Base-by-base conservation (phyloP, 2,113 vertebrate genomes). In the Vulpes vulpes region DNA sequence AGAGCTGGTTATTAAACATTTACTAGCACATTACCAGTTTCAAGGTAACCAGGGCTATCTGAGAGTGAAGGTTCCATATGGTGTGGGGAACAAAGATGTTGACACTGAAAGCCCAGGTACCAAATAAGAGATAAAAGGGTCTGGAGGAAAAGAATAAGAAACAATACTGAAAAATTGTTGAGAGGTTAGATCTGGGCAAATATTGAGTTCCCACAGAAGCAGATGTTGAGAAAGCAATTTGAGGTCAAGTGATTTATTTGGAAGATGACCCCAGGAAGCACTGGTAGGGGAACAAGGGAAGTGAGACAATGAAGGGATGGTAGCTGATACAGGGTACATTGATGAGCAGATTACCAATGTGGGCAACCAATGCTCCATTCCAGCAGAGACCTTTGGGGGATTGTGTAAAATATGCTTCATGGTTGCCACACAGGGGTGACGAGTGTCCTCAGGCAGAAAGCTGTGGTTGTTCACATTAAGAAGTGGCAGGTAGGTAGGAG, bases 1-100 rank as follows among this genome's bases (percentile, higher is more conserved):
- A 80, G 32, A 97, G n/a, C 23, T 83, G 32, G 16, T 89, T 59
- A 65, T 89, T 91, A 94, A 83, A 89, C 53, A 89, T 82, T 95
- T 20, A 89, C 19, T 8, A 92, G 78, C 15, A 64, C 30, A 80
- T 27, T 27, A 84, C 32, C 62, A 60, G 51, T 81, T 95, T 32
- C 91, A 83, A 25, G 22, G 22, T 85, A 97, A 76, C 25, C 32
- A 49, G 19, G 49, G 74, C 25, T 59, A 76, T 19, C 74, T 84
- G 60, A 94, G 22, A 89, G 30, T 88, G 22, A 91, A 22, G 35
- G 15, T 88, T 15, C 30, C 4, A 43, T 67, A 87, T 71, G 43
- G 19, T 49, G 38, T 67, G 17, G 51, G 20, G 67, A 53, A 83
- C 81, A 65, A 90, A 90, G n/a, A 73, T 88, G 8, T 79, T 84